phyloP scores from a whole-genome alignment of 2,113 vertebrate genomes.

The Chrysemys picta region DNA sequence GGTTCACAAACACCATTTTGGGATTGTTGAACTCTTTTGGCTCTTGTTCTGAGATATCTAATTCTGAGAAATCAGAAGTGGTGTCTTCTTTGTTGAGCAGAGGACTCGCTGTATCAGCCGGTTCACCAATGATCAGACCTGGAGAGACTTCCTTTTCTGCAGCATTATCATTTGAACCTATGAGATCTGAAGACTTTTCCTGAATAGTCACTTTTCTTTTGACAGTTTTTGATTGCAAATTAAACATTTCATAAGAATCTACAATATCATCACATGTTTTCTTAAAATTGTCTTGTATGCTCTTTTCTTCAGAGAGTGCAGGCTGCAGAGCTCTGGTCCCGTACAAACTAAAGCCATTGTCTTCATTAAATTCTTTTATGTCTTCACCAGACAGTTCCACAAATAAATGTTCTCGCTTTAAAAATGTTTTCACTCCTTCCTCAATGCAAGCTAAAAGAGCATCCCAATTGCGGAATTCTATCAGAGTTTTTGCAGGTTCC shows the following conservation, averaged over 20 bases:
- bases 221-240: constrained; percentile 86
- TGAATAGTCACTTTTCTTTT: constrained; percentile 74
- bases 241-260: constrained; percentile 78
- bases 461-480: constrained; percentile 96
- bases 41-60: constrained; percentile 37
- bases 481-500: constrained; percentile 93
- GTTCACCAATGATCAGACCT: constrained; percentile 8
- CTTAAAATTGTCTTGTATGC: constrained; percentile 56
- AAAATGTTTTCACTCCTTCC: constrained; percentile 89
- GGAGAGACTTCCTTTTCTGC: constrained; percentile 31
- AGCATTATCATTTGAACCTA: not conserved
- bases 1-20: not conserved
- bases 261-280: constrained; percentile 61
- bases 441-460: constrained; percentile 86
- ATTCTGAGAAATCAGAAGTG: constrained; percentile 27
- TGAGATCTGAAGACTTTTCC: constrained; percentile 25
- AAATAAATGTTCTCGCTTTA: constrained; percentile 88
- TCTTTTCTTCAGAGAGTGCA: not conserved
- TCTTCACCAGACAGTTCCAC: constrained; percentile 83
- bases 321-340: constrained; percentile 45
- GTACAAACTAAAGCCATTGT: constrained; percentile 68
- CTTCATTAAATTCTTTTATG: constrained; percentile 76
- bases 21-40: constrained; percentile 8
- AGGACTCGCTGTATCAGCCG: not conserved
- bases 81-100: constrained; percentile 28